A percentile compares a stretch with the other conserved stretches of the same genome.
Conservation (phyloP, 2,888 invertebrate species). For the Mactromeris polynyma region DNA sequence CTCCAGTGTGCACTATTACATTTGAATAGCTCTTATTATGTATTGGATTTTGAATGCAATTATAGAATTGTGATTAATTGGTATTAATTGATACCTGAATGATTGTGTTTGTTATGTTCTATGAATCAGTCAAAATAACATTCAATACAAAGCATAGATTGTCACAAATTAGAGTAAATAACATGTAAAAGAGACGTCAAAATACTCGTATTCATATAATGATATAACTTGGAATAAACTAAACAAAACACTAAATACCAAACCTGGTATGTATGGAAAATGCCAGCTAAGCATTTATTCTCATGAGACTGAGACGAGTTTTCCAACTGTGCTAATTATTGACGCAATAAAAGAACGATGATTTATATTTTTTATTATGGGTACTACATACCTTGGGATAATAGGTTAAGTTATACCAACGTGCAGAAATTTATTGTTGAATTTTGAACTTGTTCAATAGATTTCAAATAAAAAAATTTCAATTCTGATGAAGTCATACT, state of each 20-base stretch:
- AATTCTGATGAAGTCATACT: neutral
- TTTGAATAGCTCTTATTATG: neutral
- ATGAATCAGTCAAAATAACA: neutral
- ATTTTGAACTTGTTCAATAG: neutral
- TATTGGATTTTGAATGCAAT: neutral
- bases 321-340: neutral
- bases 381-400: neutral
- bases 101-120: neutral
- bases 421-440: neutral
- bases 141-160: neutral
- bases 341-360: neutral
- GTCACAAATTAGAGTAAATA: neutral
- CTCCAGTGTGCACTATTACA: neutral
- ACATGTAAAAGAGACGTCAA: neutral
- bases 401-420: neutral
- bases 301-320: neutral
- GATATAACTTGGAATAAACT: neutral
- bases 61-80: neutral
- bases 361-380: neutral
- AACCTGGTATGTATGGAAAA: neutral
- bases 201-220: neutral
- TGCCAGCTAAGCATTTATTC: neutral
- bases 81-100: neutral
- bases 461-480: neutral
- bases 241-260: neutral